Conservation (phyloP, 2,797 vertebrate genomes). For the Oophaga sylvatica region DNA sequence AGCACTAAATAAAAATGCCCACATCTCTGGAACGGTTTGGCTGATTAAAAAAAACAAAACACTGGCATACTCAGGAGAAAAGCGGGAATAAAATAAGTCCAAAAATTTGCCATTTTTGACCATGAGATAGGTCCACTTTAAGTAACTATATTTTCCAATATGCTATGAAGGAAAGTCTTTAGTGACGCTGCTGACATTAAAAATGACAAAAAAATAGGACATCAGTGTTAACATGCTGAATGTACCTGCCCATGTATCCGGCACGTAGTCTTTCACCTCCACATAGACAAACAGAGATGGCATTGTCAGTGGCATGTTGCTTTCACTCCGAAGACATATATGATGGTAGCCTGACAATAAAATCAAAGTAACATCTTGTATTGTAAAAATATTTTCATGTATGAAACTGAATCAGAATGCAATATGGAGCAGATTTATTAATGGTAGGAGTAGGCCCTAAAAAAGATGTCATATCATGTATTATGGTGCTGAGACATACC, state of each 20-base stretch:
- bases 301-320: slow-evolving; percentile 91
- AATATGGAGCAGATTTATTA: background rate
- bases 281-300: slow-evolving; percentile 92
- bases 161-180: background rate
- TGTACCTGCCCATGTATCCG: slow-evolving; percentile 92
- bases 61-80: no score
- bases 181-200: background rate
- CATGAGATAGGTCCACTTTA: no score
- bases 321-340: slow-evolving; percentile 89
- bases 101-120: no score
- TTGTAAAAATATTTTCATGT: background rate
- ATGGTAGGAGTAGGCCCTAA: background rate
- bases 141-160: no score
- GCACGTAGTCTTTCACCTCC: slow-evolving; percentile 96
- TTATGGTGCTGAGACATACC: no score
- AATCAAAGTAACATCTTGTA: background rate
- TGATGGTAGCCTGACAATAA: slow-evolving; percentile 89
- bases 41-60: no score
- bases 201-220: background rate
- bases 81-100: no score
- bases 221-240: background rate
- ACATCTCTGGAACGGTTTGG: no score
- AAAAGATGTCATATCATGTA: background rate
- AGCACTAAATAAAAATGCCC: no score
- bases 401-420: background rate